Percentiles rank a stretch among this genome's conserved stretches.
These are phyloP conservation scores for Melanotaenia duboulayi DNA, from an alignment of 2,113 vertebrate species.

Conservation along the genomic window DNA sequence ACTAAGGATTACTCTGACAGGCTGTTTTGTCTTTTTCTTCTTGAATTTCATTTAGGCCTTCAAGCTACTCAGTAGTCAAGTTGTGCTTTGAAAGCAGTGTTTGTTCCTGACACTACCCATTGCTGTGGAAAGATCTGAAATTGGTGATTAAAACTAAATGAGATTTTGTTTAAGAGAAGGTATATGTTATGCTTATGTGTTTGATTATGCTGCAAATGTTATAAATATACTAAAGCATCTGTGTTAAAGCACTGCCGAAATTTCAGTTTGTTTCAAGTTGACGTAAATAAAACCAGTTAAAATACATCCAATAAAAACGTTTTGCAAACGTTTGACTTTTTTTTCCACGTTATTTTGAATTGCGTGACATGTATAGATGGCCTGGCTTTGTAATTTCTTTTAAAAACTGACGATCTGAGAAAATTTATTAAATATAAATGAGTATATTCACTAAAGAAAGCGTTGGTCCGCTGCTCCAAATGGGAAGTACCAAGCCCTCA, in stretches of 20 bases:
- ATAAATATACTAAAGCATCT: constrained; percentile 29
- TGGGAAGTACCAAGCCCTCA: neutral
- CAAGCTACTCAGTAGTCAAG: constrained; percentile 50
- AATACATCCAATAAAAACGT: constrained; percentile 17
- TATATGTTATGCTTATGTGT: constrained; percentile 14
- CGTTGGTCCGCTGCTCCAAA: neutral
- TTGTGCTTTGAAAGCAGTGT: constrained; percentile 6
- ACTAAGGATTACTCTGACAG: neutral
- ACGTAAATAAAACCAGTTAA: constrained; percentile 24
- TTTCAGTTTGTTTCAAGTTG: constrained; percentile 27
- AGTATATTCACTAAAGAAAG: too few relatives aligned
- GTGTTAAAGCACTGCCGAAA: constrained; percentile 47
- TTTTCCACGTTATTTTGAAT: neutral
- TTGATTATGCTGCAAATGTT: constrained; percentile 39
- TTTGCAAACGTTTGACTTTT: constrained; percentile 20
- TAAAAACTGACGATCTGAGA: too few relatives aligned
- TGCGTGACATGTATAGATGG: too few relatives aligned
- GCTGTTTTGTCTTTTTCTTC: constrained; percentile 21
- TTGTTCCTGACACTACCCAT: constrained; percentile 24
- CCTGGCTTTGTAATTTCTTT: too few relatives aligned
- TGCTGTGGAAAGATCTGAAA: constrained; percentile 24
- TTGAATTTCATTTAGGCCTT: constrained; percentile 54
- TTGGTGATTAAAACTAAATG: constrained; percentile 5
- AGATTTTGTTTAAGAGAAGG: constrained; percentile 18
- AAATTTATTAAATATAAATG: too few relatives aligned